Conservation (phyloP, 2,797 vertebrate species). For the Melanotaenia nigrans region DNA sequence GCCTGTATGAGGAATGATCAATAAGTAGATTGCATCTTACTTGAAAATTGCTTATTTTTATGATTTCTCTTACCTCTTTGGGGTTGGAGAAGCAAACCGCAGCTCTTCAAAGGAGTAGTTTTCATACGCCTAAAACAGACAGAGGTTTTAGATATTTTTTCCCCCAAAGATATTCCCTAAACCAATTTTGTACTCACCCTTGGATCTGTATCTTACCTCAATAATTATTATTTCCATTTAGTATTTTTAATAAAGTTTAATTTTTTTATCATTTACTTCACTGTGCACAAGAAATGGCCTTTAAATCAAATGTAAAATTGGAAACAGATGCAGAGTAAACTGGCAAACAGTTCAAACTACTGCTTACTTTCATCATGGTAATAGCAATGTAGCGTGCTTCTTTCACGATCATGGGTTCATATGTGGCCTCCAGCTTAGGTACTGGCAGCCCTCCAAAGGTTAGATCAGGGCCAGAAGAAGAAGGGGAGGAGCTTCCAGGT, state of each 20-base stretch:
- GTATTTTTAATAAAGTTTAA: neutral
- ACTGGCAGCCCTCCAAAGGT: slow-evolving; percentile 95
- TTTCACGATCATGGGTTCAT: slow-evolving; percentile 99
- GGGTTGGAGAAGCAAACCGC: slow-evolving; percentile 97
- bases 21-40: slow-evolving; percentile 19
- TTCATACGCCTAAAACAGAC: slow-evolving; percentile 90
- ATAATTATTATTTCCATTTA: neutral
- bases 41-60: neutral
- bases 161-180: neutral
- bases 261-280: neutral
- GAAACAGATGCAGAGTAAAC: neutral
- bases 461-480: slow-evolving; percentile 85
- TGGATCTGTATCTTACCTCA: neutral
- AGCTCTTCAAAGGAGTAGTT: slow-evolving; percentile 99
- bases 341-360: neutral
- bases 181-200: neutral
- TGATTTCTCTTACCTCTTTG: slow-evolving; percentile 88
- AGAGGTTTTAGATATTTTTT: slow-evolving; percentile 17
- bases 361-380: slow-evolving; percentile 99
- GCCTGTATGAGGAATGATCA: slow-evolving; percentile 79
- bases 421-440: slow-evolving; percentile 96
- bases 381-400: slow-evolving; percentile 98
- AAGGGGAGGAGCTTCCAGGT: slow-evolving; percentile 87
- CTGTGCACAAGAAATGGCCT: neutral
- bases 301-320: neutral